A percentile compares a stretch with the other conserved stretches of the same genome.
Evolutionary conservation across 2,888 invertebrate genomes (phyloP).

Genomic region (Geophilus truncorum): DNA sequence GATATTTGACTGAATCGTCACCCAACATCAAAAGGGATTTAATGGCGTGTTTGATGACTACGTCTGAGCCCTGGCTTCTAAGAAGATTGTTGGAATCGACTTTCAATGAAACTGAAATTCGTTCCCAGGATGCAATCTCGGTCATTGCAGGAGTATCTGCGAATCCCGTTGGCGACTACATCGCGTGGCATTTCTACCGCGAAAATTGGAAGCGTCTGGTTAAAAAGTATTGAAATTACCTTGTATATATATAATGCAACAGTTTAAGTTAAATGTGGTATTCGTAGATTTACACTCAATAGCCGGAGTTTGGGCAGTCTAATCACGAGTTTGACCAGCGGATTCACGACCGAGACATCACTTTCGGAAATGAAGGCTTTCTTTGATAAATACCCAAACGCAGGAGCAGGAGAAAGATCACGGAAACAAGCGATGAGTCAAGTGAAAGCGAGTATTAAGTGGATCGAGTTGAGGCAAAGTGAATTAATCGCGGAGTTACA

Average conservation of each 20-base stretch:
- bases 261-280: too few species aligned
- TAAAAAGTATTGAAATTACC: constrained; percentile 50
- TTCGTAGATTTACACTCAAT: constrained; percentile 37
- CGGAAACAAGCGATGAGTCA: too few species aligned
- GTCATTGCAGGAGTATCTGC: constrained; percentile 62
- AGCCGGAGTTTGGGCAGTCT: constrained; percentile 58
- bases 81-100: constrained; percentile 67
- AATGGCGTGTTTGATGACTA: constrained; percentile 64
- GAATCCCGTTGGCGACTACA: constrained; percentile 67
- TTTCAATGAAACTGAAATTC: constrained; percentile 67
- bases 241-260: too few species aligned
- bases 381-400: too few species aligned
- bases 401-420: too few species aligned
- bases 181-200: constrained; percentile 81
- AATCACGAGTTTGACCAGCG: constrained; percentile 64
- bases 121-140: constrained; percentile 76
- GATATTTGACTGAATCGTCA: constrained; percentile 66
- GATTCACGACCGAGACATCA: too few species aligned
- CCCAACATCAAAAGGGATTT: constrained; percentile 73
- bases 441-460: too few species aligned
- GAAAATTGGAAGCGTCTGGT: constrained; percentile 70
- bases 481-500: too few species aligned
- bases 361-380: too few species aligned
- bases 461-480: too few species aligned
- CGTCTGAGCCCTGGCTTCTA: constrained; percentile 61